Base-by-base conservation (phyloP, 2,797 vertebrate species). In the Falco concolor region DNA sequence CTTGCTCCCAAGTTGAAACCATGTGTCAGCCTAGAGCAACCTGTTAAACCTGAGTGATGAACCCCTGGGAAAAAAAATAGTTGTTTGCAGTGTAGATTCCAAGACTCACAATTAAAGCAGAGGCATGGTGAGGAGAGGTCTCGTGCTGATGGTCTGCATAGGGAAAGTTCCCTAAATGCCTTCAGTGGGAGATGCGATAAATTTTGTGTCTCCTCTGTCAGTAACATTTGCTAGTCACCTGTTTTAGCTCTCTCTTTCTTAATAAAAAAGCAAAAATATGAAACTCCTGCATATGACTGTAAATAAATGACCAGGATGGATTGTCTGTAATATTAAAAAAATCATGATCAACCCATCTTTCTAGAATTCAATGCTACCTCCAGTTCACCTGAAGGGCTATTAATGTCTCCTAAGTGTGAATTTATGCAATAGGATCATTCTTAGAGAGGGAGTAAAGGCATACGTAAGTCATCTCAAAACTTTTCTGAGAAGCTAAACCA, bases 1-100 rank as follows among this genome's bases (percentile, higher is more conserved):
- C 87, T 92, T 93, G 42, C 93, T 97, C 74, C 86, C 69, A 93
- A 95, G 89, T 91, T 96, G 95, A 96, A 97, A 93, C 96, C 93
- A 89, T 30, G 69, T 93, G 93, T 93, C 61, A 95, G 56, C 85
- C 67, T 84, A 96, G 73, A 96, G 63, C 67, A 96, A 93, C 93
- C 91, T 97, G 84, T 80, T 94, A 57, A 72, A 93, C 38, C 25
- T 92, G 65, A 97, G 45, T 91, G 83, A 94, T 87, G 76, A 80
- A 75, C 30, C 56, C 65, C 54, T 72, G 64, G 57, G 77, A 91
- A 91, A 93, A 93, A 95, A 90, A 92, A 24, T 8, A 59, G 44
- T 85, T 73, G 52, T 70, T 96, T 92, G 76, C 90, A 84, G 86
- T 72, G 69, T 84, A 95, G 95, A 90, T 74, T 56, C 84, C 70